phyloP scores from a whole-genome alignment of 2,113 vertebrate species.

The Petroica traversi region DNA sequence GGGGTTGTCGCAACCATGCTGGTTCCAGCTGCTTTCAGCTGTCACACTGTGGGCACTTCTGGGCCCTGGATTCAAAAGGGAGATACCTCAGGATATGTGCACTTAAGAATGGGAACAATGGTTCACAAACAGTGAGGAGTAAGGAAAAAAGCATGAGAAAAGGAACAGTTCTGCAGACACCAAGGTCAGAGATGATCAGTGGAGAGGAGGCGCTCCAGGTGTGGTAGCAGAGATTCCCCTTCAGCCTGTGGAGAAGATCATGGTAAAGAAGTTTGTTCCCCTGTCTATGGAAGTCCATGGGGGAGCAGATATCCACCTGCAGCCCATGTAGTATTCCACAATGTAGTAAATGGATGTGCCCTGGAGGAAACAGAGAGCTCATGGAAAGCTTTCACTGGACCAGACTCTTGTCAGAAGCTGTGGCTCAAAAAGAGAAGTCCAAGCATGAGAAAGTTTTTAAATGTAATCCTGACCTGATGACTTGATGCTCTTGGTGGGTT shows the following conservation, averaged over 20 bases:
- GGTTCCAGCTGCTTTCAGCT: not conserved
- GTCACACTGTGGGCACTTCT: not conserved
- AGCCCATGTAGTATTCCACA: not conserved
- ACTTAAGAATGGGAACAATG: not conserved
- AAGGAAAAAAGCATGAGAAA: rapidly evolving
- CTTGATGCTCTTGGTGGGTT: not conserved
- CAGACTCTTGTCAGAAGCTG: not conserved
- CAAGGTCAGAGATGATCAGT: not conserved
- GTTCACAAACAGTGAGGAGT: not conserved
- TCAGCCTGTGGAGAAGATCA: not conserved
- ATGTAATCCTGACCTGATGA: not conserved
- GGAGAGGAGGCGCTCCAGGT: not conserved
- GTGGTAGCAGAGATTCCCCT: not conserved
- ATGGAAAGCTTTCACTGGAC: not conserved
- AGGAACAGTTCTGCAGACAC: not conserved
- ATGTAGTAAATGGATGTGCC: not conserved
- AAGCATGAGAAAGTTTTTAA: not conserved
- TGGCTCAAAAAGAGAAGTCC: not conserved
- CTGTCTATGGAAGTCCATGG: rapidly evolving
- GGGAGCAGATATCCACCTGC: not conserved
- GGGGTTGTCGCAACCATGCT: rapidly evolving
- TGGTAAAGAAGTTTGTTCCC: not conserved
- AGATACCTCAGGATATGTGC: rapidly evolving
- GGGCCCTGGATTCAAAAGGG: not conserved
- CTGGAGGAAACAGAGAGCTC: not conserved